phyloP scores from a whole-genome alignment of 1,140 invertebrate genomes.

The Bombus ignitus region DNA sequence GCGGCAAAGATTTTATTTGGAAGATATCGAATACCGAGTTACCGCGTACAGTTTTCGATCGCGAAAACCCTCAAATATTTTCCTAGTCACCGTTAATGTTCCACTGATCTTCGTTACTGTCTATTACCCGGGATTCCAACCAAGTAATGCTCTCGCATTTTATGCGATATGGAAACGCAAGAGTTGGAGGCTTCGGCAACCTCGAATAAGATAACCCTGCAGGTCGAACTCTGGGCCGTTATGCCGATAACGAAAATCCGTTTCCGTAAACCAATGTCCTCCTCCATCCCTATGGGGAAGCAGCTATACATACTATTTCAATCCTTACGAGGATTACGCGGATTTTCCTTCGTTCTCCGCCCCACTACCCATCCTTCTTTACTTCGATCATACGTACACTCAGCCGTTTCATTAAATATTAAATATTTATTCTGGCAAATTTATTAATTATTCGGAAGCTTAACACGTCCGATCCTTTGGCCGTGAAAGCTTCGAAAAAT shows the following conservation, averaged over 20 bases:
- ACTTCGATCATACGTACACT: neutral
- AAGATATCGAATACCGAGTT: neutral
- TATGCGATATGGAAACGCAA: slow-evolving; percentile 55
- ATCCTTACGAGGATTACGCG: slow-evolving; percentile 66
- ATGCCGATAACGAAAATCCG: slow-evolving; percentile 70
- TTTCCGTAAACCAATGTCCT: slow-evolving; percentile 70
- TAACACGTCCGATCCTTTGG: too few species aligned
- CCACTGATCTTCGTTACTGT: slow-evolving; percentile 28
- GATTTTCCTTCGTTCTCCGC: slow-evolving; percentile 39
- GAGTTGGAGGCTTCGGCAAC: slow-evolving; percentile 44
- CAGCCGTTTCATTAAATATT: neutral
- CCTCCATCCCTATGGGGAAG: slow-evolving; percentile 40
- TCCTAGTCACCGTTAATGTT: neutral
- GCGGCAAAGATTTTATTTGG: too few species aligned
- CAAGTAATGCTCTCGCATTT: slow-evolving; percentile 33
- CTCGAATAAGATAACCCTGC: slow-evolving; percentile 65
- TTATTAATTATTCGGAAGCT: too few species aligned
- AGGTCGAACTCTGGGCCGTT: slow-evolving; percentile 61
- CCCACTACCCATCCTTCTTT: neutral
- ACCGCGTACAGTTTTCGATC: neutral
- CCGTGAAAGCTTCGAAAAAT: neutral
- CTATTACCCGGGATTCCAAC: neutral
- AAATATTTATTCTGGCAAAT: too few species aligned
- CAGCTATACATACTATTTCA: slow-evolving; percentile 64
- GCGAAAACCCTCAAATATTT: neutral